phyloP scores from a whole-genome alignment of 2,888 invertebrate genomes.

The Nephrotoma appendiculata region DNA sequence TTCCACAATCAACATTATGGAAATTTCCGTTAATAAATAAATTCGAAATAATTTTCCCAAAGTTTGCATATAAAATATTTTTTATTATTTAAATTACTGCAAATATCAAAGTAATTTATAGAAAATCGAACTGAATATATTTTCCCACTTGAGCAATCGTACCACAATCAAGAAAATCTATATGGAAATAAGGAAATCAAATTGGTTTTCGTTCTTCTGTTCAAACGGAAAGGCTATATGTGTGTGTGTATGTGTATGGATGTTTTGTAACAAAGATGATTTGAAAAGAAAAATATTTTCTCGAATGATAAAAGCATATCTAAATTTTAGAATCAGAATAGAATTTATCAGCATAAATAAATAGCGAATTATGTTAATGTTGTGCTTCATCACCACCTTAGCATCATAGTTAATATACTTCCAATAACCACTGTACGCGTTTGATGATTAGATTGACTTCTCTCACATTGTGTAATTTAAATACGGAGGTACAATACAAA shows the following conservation, averaged over 20 bases:
- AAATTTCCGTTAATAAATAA: neutral
- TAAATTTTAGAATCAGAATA: neutral
- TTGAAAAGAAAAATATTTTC: neutral
- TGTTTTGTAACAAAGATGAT: neutral
- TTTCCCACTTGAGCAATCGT: neutral
- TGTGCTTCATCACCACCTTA: neutral
- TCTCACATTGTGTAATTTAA: neutral
- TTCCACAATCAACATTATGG: neutral
- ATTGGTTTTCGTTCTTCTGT: neutral
- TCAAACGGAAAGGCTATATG: neutral
- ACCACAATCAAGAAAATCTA: neutral
- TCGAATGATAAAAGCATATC: neutral
- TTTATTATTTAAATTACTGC: neutral
- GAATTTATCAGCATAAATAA: constrained; percentile 1
- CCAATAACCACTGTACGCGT: neutral
- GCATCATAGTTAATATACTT: neutral
- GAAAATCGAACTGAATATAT: neutral
- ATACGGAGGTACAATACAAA: neutral
- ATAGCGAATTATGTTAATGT: constrained; percentile 2
- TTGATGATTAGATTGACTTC: neutral
- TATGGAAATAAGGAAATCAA: neutral
- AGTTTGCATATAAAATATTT: neutral
- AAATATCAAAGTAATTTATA: neutral
- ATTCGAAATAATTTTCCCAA: neutral
- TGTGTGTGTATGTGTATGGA: neutral